phyloP scores from a whole-genome alignment of 2,888 invertebrate species.

The Neocrepidodera transversa region DNA sequence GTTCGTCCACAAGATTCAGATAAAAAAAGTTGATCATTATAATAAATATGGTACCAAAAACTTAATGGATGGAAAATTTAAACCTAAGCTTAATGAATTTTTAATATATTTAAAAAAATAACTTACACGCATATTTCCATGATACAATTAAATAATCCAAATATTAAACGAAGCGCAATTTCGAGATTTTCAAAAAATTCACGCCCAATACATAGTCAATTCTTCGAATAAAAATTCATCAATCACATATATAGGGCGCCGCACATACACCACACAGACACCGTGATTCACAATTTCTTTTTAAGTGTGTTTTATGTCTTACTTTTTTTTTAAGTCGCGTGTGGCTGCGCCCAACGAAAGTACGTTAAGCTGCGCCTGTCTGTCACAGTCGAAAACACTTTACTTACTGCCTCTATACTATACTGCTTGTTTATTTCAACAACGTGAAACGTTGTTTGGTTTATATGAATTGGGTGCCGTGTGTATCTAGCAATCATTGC shows the following conservation, averaged over 20 bases:
- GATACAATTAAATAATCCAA: conserved; percentile 27
- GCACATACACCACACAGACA: background rate
- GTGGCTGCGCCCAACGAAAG: background rate
- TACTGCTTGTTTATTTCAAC: too few relatives aligned
- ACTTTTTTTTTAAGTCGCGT: too few relatives aligned
- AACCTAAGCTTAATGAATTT: too few relatives aligned
- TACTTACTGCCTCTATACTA: conserved; percentile 10
- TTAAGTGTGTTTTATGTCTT: background rate
- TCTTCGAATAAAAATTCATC: conserved; percentile 4
- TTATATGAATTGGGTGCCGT: conserved; percentile 21
- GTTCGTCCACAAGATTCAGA: too few relatives aligned
- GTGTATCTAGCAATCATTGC: conserved; percentile 12
- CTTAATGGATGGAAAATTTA: too few relatives aligned
- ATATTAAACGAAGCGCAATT: background rate
- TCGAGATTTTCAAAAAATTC: conserved; percentile 8
- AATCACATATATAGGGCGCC: background rate
- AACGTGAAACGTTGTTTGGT: conserved; percentile 12
- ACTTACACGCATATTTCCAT: conserved; percentile 57
- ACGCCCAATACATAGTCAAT: conserved; percentile 9
- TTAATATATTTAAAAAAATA: too few relatives aligned
- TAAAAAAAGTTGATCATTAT: too few relatives aligned
- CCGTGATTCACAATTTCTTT: conserved; percentile 11
- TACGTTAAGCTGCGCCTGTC: background rate
- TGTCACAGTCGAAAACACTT: conserved; percentile 10
- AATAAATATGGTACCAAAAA: too few relatives aligned